Percentiles rank a stretch among this genome's conserved stretches.
These are phyloP conservation scores for Equus quagga DNA, from an alignment of 2,113 vertebrate species.

Conservation along the genomic window DNA sequence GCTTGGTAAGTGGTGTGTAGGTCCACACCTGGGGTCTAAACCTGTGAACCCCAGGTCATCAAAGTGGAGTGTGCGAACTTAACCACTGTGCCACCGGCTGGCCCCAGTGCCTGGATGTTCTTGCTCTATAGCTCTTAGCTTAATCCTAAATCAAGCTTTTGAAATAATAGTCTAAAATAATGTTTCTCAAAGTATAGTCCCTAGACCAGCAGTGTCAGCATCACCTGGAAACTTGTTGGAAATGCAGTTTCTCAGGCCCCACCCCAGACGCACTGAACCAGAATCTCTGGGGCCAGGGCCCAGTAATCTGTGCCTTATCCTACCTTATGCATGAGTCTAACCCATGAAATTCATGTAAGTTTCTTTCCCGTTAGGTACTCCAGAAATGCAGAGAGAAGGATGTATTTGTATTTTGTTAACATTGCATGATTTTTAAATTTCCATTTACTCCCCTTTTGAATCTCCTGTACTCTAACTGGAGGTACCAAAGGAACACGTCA, in stretches of 20 bases:
- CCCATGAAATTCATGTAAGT: background rate
- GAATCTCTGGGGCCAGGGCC: background rate
- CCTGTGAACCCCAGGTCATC: too few species aligned
- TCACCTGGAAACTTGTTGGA: background rate
- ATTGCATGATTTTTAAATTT: background rate
- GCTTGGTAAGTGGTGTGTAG: too few species aligned
- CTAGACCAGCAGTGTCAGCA: background rate
- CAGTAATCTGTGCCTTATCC: background rate
- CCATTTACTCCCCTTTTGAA: conserved; percentile 36
- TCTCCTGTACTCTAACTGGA: conserved; percentile 34
- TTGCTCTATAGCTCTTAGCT: background rate
- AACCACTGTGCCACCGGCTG: too few species aligned
- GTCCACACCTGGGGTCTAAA: too few species aligned
- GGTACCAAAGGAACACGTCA: background rate
- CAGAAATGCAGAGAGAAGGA: background rate
- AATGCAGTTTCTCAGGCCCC: background rate
- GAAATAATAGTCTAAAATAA: background rate
- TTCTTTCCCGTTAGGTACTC: background rate
- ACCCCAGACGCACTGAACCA: too few species aligned
- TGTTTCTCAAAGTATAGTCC: background rate
- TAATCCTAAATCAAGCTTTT: background rate
- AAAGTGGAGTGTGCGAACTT: too few species aligned
- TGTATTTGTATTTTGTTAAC: background rate
- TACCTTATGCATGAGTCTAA: background rate
- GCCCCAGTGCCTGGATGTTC: background rate